phyloP scores from a whole-genome alignment of 2,797 vertebrate species.

The Sparidentex hasta region DNA sequence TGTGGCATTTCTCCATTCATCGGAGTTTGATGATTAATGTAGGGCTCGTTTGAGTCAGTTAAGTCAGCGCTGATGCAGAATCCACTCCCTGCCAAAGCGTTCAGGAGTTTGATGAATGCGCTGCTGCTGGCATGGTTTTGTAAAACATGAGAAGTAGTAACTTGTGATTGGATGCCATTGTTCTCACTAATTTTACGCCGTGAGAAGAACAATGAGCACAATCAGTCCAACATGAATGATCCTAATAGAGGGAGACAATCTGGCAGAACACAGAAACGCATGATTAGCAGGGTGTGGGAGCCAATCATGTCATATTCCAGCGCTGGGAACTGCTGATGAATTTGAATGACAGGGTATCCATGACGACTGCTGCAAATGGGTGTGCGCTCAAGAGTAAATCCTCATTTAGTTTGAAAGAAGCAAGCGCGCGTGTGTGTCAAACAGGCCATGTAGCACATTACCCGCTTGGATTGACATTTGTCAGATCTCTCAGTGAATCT shows the following conservation, averaged over 20 bases:
- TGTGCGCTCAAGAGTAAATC: constrained; percentile 18
- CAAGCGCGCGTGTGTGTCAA: constrained; percentile 35
- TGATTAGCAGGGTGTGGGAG: constrained; percentile 52
- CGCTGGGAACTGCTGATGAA: constrained; percentile 41
- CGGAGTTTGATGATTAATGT: background rate
- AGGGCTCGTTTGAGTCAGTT: background rate
- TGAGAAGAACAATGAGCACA: constrained; percentile 51
- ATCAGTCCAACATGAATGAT: constrained; percentile 44
- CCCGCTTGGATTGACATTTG: constrained; percentile 27
- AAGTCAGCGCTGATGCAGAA: constrained; percentile 31
- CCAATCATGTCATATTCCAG: constrained; percentile 56
- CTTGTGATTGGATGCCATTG: constrained; percentile 26
- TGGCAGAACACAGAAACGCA: constrained; percentile 45
- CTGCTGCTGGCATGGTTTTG: constrained; percentile 12
- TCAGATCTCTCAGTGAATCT: constrained; percentile 23
- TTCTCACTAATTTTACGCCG: constrained; percentile 37
- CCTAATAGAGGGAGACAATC: constrained; percentile 58
- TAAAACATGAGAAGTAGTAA: constrained; percentile 13
- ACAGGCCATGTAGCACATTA: constrained; percentile 29
- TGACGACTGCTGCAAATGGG: constrained; percentile 57
- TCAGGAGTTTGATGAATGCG: constrained; percentile 21
- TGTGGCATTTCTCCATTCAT: background rate
- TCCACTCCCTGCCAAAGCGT: constrained; percentile 11
- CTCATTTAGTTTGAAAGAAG: constrained; percentile 43
- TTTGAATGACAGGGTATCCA: constrained; percentile 58